Base-by-base conservation (phyloP, 2,888 invertebrate genomes). In the Sisyra nigra region DNA sequence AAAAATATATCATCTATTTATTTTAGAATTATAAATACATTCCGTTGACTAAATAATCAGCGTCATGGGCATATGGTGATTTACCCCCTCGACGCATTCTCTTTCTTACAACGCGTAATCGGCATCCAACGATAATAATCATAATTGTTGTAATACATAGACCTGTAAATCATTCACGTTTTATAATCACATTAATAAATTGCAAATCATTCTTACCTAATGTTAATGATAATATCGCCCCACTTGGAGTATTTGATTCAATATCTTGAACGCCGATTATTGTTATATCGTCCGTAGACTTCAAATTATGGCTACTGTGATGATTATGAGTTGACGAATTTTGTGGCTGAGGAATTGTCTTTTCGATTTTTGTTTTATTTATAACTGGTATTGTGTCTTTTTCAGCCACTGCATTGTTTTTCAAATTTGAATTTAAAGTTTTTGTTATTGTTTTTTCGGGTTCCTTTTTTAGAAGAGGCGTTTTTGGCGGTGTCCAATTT, bases 21-120 rank as follows among this genome's bases (percentile, higher is more conserved):
- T 7, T 7, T n/a, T 32, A 40, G 44, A 48, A 55, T 72, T 78
- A 91, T 58, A 94, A 77, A 67, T 94, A 96, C 93, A 96, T 94
- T 56, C 94, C 94, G 66, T 96, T 94, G 53, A 96, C 93, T 54
- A 96, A 72, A 66, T 93, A 94, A 68, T 94, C 94, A 0, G 93
- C 91, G 65, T 94, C 94, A 61, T 92, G 88, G 29, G 88, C 83
- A 57, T 84, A 83, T 13, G 81, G 74, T 40, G 80, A 76, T 61
- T 86, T 81, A 46, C 84, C 81, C 39, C 83, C 80, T 52, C 84
- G 74, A 48, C 80, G 70, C 47, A 85, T 72, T 44, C 84, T 69
- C 50, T 85, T 72, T 44, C 72, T 63, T 13, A 89, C 80, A 45
- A 82, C 80, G 51, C 86, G 72, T 59, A 89, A 69, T 42, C 92